Percentiles rank a stretch among this genome's conserved stretches.
These are phyloP conservation scores for Gibbula magus DNA, from an alignment of 2,888 invertebrate species.

Conservation along the genomic window DNA sequence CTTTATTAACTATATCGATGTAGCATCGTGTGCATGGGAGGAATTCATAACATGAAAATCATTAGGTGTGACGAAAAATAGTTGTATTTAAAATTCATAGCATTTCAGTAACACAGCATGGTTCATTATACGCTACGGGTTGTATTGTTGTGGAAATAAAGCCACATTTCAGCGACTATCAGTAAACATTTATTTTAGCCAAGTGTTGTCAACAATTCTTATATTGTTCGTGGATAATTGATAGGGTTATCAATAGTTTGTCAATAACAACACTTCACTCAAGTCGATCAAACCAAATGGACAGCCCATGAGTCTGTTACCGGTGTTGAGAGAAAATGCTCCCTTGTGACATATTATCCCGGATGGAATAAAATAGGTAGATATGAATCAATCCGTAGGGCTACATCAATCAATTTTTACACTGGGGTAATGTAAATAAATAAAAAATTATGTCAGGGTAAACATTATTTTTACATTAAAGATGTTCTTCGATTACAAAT, in stretches of 20 bases:
- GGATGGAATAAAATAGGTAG: not conserved
- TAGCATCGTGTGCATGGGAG: too few species aligned
- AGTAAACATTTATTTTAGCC: constrained; percentile 4
- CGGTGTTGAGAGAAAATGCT: constrained; percentile 3
- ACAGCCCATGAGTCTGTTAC: not conserved
- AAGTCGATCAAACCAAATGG: not conserved
- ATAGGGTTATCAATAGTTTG: constrained; percentile 14
- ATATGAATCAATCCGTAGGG: too few species aligned
- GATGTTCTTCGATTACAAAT: too few species aligned
- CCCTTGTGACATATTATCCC: constrained; percentile 19
- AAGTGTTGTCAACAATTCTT: not conserved
- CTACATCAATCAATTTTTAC: too few species aligned
- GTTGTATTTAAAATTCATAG: not conserved
- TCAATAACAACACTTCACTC: constrained; percentile 1
- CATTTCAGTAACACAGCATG: not conserved
- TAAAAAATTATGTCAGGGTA: too few species aligned
- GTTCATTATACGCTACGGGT: not conserved
- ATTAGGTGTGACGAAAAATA: not conserved
- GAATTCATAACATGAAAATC: not conserved
- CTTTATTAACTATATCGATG: too few species aligned
- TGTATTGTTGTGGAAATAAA: not conserved
- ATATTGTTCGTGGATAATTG: constrained; percentile 16
- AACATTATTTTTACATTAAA: too few species aligned
- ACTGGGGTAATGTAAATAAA: too few species aligned
- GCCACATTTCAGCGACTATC: not conserved